Conservation (phyloP, 2,113 vertebrate genomes). For the Phoenicopterus ruber region DNA sequence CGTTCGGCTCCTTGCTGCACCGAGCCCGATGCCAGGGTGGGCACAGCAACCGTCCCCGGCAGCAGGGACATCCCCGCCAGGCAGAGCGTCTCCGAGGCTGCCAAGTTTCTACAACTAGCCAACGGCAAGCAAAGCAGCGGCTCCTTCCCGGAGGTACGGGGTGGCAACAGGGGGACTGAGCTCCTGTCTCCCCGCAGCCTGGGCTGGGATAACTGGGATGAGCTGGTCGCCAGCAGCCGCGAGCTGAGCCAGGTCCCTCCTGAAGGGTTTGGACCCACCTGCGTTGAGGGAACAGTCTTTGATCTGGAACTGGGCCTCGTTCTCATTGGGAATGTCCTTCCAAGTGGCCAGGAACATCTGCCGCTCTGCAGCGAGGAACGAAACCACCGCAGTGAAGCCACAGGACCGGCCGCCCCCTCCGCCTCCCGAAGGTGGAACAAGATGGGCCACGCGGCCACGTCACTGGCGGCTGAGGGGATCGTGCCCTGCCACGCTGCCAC, state of each 20-base stretch:
- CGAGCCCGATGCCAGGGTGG: not conserved
- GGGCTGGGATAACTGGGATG: not conserved
- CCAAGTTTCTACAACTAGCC: not conserved
- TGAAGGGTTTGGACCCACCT: slow-evolving; percentile 71
- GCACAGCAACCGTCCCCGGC: not conserved
- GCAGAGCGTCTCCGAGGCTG: not conserved
- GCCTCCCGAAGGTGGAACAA: not conserved
- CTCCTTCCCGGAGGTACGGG: not conserved
- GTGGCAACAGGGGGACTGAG: not conserved
- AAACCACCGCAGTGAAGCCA: not conserved
- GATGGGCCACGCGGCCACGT: fast-evolving
- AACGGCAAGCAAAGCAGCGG: not conserved
- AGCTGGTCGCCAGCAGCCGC: fast-evolving
- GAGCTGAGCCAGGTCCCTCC: not conserved
- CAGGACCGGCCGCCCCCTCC: fast-evolving
- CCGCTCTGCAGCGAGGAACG: slow-evolving; percentile 75
- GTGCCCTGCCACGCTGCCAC: not conserved
- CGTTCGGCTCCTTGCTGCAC: not conserved
- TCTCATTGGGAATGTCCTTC: slow-evolving; percentile 98
- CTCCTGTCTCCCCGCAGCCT: fast-evolving
- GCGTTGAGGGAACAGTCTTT: slow-evolving; percentile 91
- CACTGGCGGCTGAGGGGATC: fast-evolving
- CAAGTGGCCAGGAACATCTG: slow-evolving; percentile 96
- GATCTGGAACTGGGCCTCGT: slow-evolving; percentile 94
- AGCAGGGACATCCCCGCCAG: not conserved